These are phyloP conservation scores for Channa striata DNA, from an alignment of 2,797 vertebrate genomes.

Conservation along the genomic window DNA sequence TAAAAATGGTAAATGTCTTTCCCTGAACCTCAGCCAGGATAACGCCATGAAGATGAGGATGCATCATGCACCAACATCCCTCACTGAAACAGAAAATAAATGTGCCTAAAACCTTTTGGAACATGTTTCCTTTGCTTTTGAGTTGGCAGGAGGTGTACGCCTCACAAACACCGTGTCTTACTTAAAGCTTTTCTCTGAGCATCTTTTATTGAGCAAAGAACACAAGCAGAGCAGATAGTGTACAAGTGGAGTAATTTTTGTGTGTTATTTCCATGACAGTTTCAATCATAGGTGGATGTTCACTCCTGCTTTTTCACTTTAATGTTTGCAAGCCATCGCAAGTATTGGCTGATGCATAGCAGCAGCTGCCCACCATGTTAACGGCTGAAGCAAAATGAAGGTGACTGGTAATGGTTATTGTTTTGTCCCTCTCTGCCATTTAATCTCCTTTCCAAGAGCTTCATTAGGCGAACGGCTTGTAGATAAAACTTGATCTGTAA, in stretches of 20 bases:
- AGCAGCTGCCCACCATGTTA: constrained; percentile 63
- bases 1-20: constrained; percentile 46
- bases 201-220: constrained; percentile 32
- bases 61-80: constrained; percentile 40
- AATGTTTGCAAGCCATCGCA: constrained; percentile 38
- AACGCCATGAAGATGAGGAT: constrained; percentile 48
- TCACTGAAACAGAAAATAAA: constrained; percentile 57
- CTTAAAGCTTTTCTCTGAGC: background rate
- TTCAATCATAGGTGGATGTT: constrained; percentile 36
- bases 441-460: constrained; percentile 83
- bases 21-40: constrained; percentile 30
- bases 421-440: constrained; percentile 81
- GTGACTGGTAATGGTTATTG: constrained; percentile 83
- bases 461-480: constrained; percentile 79
- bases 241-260: constrained; percentile 12
- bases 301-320: constrained; percentile 31
- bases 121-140: constrained; percentile 45
- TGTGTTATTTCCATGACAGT: constrained; percentile 44
- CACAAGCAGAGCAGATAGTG: background rate
- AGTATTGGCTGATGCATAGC: constrained; percentile 48
- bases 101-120: constrained; percentile 45
- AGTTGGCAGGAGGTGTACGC: constrained; percentile 24
- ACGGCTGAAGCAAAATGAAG: constrained; percentile 76
- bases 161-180: constrained; percentile 22
- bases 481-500: constrained; percentile 82